These are phyloP conservation scores for Caenorhabditis japonica DNA, from an alignment of 2,888 invertebrate species.

Conservation along the genomic window DNA sequence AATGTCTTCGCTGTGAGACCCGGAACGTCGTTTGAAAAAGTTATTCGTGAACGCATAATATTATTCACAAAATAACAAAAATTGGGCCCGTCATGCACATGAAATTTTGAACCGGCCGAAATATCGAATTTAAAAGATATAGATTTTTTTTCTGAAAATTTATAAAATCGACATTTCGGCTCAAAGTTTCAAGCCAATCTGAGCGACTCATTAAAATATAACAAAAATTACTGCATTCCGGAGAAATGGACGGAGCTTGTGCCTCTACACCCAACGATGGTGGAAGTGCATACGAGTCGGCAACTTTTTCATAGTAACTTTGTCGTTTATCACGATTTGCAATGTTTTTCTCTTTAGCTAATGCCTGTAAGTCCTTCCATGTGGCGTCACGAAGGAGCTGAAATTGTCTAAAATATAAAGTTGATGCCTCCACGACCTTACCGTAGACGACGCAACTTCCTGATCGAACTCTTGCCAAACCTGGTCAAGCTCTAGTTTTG, in stretches of 20 bases:
- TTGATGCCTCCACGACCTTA: neutral
- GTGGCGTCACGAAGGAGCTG: conserved; percentile 40
- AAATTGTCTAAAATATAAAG: neutral
- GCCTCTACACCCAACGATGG: conserved; percentile 53
- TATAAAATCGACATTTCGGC: too few relatives aligned
- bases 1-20: neutral
- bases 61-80: too few relatives aligned
- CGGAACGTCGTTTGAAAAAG: neutral
- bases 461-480: conserved; percentile 28
- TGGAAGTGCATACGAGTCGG: conserved; percentile 40
- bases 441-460: conserved; percentile 11
- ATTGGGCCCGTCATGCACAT: too few relatives aligned
- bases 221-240: conserved; percentile 53
- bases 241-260: conserved; percentile 56
- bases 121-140: too few relatives aligned
- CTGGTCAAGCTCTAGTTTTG: conserved; percentile 32
- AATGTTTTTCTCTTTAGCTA: conserved; percentile 9
- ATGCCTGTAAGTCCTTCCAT: conserved; percentile 22
- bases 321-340: conserved; percentile 28
- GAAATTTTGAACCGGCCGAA: too few relatives aligned
- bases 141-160: too few relatives aligned
- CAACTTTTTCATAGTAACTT: conserved; percentile 53
- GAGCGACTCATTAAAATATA: too few relatives aligned
- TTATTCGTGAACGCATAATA: neutral
- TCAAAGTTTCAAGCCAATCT: too few relatives aligned